A percentile compares a stretch with the other conserved stretches of the same genome.
Evolutionary conservation across 2,888 invertebrate species (phyloP).

Genomic region (Noctua janthina): DNA sequence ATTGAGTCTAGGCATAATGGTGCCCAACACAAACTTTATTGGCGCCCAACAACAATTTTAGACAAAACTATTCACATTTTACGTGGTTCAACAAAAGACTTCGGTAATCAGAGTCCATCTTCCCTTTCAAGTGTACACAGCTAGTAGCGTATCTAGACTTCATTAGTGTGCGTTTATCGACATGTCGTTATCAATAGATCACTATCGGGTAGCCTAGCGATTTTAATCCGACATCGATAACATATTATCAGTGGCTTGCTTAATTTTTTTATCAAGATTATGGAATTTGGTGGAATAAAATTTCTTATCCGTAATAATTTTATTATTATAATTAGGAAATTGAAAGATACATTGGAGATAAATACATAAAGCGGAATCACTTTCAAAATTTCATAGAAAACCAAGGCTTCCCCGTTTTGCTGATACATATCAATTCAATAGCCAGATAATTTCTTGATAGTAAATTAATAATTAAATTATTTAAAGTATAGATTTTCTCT

Average conservation of each 20-base stretch:
- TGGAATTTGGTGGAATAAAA: slow-evolving; percentile 61
- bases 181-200: slow-evolving; percentile 78
- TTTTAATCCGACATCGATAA: slow-evolving; percentile 83
- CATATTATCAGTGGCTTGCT: slow-evolving; percentile 69
- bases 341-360: slow-evolving; percentile 4
- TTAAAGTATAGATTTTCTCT: slow-evolving; percentile 28
- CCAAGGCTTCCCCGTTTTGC: neutral
- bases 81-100: neutral
- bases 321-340: slow-evolving; percentile 25
- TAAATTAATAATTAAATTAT: slow-evolving; percentile 9
- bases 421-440: slow-evolving; percentile 3
- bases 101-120: slow-evolving; percentile 13
- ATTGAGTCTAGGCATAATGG: neutral
- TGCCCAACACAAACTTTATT: neutral
- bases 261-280: slow-evolving; percentile 75
- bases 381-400: slow-evolving; percentile 8
- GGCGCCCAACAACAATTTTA: neutral
- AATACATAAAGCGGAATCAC: neutral
- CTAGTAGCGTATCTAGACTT: slow-evolving; percentile 57
- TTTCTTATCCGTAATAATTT: slow-evolving; percentile 40
- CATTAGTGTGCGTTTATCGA: slow-evolving; percentile 68
- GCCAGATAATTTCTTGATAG: neutral
- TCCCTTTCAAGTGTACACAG: slow-evolving; percentile 51
- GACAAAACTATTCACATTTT: neutral
- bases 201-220: slow-evolving; percentile 78